Base-by-base conservation (phyloP, 2,113 vertebrate species). In the Paradisaea rubra region DNA sequence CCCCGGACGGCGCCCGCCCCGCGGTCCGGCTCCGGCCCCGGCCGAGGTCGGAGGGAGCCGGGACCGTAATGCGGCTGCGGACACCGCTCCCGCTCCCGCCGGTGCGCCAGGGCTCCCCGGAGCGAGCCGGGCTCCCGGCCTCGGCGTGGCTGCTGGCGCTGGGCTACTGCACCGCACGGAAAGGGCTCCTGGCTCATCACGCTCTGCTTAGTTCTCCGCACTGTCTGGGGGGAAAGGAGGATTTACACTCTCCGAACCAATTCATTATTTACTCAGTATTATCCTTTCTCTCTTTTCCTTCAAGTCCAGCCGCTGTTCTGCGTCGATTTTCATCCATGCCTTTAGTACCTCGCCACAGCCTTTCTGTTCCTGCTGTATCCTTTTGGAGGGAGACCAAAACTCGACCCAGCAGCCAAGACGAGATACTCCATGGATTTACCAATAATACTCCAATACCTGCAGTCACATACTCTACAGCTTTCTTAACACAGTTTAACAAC, bases 31-130 rank as follows among this genome's bases (percentile, higher is more conserved):
- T 35, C 76, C 15, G 82, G 83, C 35, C 8, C 76, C 15, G 82
- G 83, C 35, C 8, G 65, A 41, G 79, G 44, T 23, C 10, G 82
- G 69, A 3, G 54, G 44, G 17, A 70, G 25, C 25, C 54, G 59
- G 57, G 44, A 37, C 57, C 92, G 89, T 94, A 86, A 54, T 94
- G 95, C 94, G 95, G 94, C 57, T 86, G 94, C 68, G 71, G 91
- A 37, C 86, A 6, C 14, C 27, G 70, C 57, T 88, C 64, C 72
- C 6, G 80, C 31, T 21, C 12, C 77, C 71, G 35, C 73, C 5
- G 54, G 12, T 15, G 60, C 15, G 41, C 50, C 69, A 4, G 74
- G 45, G 84, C 8, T 68, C 2, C 76, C 53, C 45, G 41, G 50
- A 25, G 93, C 33, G 1, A 10, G 59, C 49, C 64, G 33, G 5